Percentiles rank a stretch among this genome's conserved stretches.
Evolutionary conservation across 1,140 invertebrate species (phyloP).

Genomic region (Musca vetustissima): DNA sequence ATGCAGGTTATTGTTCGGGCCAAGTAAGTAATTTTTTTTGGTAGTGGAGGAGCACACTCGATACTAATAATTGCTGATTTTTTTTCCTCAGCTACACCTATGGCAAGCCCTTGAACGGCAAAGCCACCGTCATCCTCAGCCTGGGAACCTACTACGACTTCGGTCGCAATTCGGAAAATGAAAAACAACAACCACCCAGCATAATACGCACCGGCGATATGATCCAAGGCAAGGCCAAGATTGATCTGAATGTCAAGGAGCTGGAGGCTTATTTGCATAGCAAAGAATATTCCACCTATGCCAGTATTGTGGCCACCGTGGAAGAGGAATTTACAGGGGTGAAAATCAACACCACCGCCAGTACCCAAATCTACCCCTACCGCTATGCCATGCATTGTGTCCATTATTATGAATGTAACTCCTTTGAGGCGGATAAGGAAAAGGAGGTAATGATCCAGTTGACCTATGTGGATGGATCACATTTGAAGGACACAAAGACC

Average conservation of each 20-base stretch:
- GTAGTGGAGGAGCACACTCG: no score
- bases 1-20: conserved; percentile 78
- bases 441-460: conserved; percentile 61
- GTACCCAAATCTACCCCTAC: conserved; percentile 76
- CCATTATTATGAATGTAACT: conserved; percentile 71
- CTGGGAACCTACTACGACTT: conserved; percentile 37
- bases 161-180: conserved; percentile 23
- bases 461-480: conserved; percentile 38
- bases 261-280: conserved; percentile 48
- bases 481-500: conserved; percentile 47
- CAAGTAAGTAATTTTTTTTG: conserved; percentile 62
- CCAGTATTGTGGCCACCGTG: conserved; percentile 70
- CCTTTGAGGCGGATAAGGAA: conserved; percentile 84
- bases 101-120: conserved; percentile 79
- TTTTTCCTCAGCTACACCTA: conserved; percentile 64
- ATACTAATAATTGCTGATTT: conserved; percentile 72
- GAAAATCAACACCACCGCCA: conserved; percentile 76
- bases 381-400: conserved; percentile 83
- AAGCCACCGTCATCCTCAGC: conserved; percentile 65
- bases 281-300: conserved; percentile 14
- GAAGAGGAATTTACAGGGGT: conserved; percentile 73
- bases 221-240: conserved; percentile 69
- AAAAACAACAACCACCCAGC: conserved; percentile 34
- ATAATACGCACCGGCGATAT: conserved; percentile 63
- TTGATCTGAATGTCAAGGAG: conserved; percentile 71